A percentile compares a stretch with the other conserved stretches of the same genome.
phyloP scores from a whole-genome alignment of 2,888 invertebrate genomes.

The Eilema sororculum region DNA sequence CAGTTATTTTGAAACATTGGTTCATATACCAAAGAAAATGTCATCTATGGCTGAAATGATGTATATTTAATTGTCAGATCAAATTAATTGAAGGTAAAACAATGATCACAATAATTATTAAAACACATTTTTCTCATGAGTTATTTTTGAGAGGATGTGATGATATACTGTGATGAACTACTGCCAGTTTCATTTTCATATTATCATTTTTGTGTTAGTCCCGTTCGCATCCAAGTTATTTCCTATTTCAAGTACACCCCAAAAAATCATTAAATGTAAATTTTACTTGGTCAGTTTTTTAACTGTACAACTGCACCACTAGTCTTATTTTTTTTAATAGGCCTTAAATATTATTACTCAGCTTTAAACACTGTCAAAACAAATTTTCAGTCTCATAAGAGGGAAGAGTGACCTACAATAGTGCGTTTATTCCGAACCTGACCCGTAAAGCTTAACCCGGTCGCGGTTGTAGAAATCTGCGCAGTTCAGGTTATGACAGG shows the following conservation, averaged over 20 bases:
- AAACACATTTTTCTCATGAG: not conserved
- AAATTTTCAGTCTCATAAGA: not conserved
- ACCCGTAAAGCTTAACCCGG: no score
- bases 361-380: not conserved
- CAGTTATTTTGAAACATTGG: conserved; percentile 97
- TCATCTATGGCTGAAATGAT: conserved; percentile 99
- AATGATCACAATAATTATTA: not conserved
- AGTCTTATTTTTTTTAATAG: not conserved
- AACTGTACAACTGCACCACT: not conserved
- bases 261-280: no score
- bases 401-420: no score
- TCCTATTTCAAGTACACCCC: no score
- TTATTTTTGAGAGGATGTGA: not conserved
- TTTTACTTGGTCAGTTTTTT: not conserved
- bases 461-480: no score
- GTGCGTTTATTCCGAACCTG: no score
- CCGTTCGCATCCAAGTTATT: no score
- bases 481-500: no score
- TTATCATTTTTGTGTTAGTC: no score
- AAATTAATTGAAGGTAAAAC: conserved; percentile 7
- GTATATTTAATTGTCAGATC: conserved; percentile 91
- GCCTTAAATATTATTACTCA: not conserved
- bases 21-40: conserved; percentile 99
- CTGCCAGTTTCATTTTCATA: not conserved
- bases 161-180: no score